These are phyloP conservation scores for Pteronura brasiliensis DNA, from an alignment of 2,113 vertebrate species.

Conservation along the genomic window DNA sequence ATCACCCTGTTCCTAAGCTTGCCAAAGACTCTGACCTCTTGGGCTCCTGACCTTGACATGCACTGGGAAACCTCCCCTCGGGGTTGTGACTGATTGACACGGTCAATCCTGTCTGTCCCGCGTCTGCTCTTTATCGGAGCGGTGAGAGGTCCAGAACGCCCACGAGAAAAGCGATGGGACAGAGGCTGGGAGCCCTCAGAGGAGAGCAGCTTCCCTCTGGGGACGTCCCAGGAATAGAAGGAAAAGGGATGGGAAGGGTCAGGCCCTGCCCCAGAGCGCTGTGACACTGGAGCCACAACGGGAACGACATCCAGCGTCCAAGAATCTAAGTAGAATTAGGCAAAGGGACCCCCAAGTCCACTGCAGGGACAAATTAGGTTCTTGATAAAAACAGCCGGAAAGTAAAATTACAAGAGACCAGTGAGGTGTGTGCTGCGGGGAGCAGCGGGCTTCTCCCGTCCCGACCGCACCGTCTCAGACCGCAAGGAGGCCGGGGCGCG, in stretches of 20 bases:
- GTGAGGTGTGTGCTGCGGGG: fast-evolving
- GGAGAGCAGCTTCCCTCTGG: neutral
- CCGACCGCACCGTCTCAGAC: neutral
- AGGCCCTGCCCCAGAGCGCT: neutral
- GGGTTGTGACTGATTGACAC: too few species aligned
- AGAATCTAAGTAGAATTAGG: neutral
- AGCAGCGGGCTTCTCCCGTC: fast-evolving
- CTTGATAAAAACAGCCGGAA: neutral
- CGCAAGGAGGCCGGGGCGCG: neutral
- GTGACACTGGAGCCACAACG: fast-evolving
- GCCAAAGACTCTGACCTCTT: too few species aligned
- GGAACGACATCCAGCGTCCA: too few species aligned
- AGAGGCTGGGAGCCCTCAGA: too few species aligned
- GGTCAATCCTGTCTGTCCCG: too few species aligned
- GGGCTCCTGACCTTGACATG: too few species aligned
- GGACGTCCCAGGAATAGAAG: neutral
- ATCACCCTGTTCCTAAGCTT: too few species aligned
- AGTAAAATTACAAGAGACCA: neutral
- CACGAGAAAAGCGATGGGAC: too few species aligned
- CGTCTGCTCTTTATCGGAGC: too few species aligned
- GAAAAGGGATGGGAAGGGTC: fast-evolving
- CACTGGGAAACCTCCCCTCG: too few species aligned
- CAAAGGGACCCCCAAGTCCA: neutral
- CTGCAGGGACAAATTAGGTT: neutral
- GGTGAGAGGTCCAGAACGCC: too few species aligned